Base-by-base conservation (phyloP, 2,888 invertebrate species). In the Elysia crispata region DNA sequence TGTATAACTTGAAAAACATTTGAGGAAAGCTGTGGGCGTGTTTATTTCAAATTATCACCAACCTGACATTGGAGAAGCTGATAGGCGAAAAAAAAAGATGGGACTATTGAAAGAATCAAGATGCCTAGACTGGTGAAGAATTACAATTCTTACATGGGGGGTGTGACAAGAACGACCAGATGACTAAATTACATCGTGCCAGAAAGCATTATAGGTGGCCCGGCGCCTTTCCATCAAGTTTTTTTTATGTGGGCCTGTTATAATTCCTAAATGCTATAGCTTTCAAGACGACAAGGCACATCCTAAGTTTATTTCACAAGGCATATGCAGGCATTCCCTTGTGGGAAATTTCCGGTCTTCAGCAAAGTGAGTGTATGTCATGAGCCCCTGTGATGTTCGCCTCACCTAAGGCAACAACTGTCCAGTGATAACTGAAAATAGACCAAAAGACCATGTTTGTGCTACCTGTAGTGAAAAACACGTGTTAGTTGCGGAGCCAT, bases 121-220 rank as follows among this genome's bases (percentile, higher is more conserved):
- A 60, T 25, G 60, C 60, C 25, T 23, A 5, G 3, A 25, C 25
- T 60, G 15, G 77, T 60, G 77, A 82, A 49, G 20, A 31, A 41
- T 11, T 41, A 41, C 11, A 41, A 41, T 11, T 41, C 41, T 3
- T 82, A 72, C 54, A 82, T 82, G 79, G 81, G 82, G 25, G 81
- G 8, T 64, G 76, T 30, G 81, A 83, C 64, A 77, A 72, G 33
- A 83, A 83, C 67, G 70, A 82, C 69, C 83, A 83, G 25, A 80
- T 83, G 78, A 76, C 81, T 18, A 60, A 57, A 30, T 76, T 83
- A 15, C 54, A 80, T 31, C 25, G 50, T 30, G 76, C 76, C 20
- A 41, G 79, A n/a, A n/a, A 64, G 15, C 82, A 82, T 69, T 82
- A 83, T 69, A 25, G 60, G 8, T 83, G 82, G 81, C 83, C 75